phyloP scores from a whole-genome alignment of 1,140 invertebrate genomes.

The Heliconius hewitsoni region DNA sequence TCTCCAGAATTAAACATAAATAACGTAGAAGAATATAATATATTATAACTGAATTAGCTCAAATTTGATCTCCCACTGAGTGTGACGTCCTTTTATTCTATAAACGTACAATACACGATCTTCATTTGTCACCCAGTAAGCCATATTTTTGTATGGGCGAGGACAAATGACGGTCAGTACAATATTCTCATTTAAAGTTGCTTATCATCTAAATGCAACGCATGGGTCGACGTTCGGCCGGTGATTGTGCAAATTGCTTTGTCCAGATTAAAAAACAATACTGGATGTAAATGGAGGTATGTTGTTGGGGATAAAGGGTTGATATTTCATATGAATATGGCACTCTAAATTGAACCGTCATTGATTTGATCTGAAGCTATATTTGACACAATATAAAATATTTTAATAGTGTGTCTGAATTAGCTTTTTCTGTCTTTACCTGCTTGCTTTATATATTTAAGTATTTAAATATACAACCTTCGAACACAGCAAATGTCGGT shows the following conservation, averaged over 20 bases:
- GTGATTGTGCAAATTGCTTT: slow-evolving; percentile 54
- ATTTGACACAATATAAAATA: too few relatives aligned
- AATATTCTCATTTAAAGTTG: slow-evolving; percentile 75
- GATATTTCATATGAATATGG: background rate
- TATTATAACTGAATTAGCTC: slow-evolving; percentile 32
- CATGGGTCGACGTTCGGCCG: slow-evolving; percentile 59
- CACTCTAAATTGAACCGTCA: background rate
- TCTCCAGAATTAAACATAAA: slow-evolving; percentile 37
- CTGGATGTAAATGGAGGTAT: background rate
- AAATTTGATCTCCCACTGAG: slow-evolving; percentile 4
- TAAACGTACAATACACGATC: slow-evolving; percentile 39
- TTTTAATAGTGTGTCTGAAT: too few relatives aligned
- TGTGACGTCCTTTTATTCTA: slow-evolving; percentile 22
- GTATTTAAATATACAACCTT: too few relatives aligned
- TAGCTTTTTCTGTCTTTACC: too few relatives aligned
- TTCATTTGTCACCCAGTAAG: slow-evolving; percentile 62
- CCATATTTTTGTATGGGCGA: slow-evolving; percentile 53
- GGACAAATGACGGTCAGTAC: slow-evolving; percentile 62
- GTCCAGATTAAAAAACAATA: slow-evolving; percentile 14
- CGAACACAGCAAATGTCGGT: background rate
- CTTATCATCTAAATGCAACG: slow-evolving; percentile 56
- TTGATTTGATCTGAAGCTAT: too few relatives aligned
- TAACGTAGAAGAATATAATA: slow-evolving; percentile 39
- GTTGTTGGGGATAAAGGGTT: background rate
- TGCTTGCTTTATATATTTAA: too few relatives aligned